Evolutionary conservation across 2,113 vertebrate species (phyloP).

Genomic region (Pipra filicauda): DNA sequence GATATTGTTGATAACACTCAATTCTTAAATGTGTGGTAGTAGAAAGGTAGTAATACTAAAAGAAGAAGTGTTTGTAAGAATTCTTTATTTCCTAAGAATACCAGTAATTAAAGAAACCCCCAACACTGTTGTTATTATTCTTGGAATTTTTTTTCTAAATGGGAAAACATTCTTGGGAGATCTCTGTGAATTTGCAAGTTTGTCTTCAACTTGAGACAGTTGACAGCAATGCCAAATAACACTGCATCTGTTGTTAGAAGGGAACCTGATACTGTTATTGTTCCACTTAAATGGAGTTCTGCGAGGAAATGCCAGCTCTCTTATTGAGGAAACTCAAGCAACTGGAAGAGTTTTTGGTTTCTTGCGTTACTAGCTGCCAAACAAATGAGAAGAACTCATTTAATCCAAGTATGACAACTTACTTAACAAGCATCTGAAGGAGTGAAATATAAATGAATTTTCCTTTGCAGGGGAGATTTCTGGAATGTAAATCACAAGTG

Average conservation of each 20-base stretch:
- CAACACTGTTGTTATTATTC: not conserved
- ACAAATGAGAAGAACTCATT: slow-evolving; percentile 38
- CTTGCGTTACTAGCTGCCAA: slow-evolving; percentile 48
- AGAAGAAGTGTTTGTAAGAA: not conserved
- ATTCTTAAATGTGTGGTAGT: not conserved
- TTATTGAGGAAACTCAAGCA: slow-evolving; percentile 51
- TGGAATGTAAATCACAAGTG: not conserved
- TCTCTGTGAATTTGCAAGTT: slow-evolving; percentile 41
- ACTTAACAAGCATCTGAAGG: slow-evolving; percentile 22
- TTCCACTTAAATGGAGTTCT: slow-evolving; percentile 53
- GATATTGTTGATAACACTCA: not conserved
- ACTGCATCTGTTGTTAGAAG: slow-evolving; percentile 60
- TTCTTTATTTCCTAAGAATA: not conserved
- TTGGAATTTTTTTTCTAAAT: not conserved
- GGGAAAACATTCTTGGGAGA: slow-evolving; percentile 46
- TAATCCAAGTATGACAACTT: slow-evolving; percentile 55
- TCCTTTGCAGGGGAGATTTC: slow-evolving; percentile 30
- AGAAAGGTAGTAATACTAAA: not conserved
- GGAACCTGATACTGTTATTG: slow-evolving; percentile 65
- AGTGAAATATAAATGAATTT: slow-evolving; percentile 49
- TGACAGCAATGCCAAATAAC: slow-evolving; percentile 42
- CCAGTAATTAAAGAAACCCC: not conserved
- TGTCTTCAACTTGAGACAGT: slow-evolving; percentile 26
- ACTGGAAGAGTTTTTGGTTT: slow-evolving; percentile 63
- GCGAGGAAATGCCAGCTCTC: slow-evolving; percentile 16